Evolutionary conservation across 1,140 invertebrate species (phyloP), one percentile per base, ranked within the genome.

Genomic region (Drosophila auraria): DNA sequence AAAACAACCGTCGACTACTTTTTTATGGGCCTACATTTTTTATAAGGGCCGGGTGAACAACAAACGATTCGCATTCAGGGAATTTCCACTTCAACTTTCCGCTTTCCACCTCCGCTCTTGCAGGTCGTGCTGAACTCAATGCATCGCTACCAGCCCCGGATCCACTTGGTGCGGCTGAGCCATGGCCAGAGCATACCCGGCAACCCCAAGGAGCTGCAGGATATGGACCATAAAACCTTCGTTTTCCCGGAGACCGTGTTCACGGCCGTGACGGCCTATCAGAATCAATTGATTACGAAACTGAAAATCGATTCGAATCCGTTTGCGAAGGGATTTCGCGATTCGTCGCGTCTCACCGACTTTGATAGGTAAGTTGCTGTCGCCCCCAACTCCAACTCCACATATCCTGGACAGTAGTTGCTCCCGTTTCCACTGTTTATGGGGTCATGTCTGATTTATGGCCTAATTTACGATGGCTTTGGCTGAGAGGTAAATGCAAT

Each of bases 61-160:
- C 40, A 72, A 73, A 79, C 68, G 76, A 53, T 45, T 49, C 47
- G 58, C 50, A 69, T 77, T 80, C 57, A 42, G 15, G 56, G 27
- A 47, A 65, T 60, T 38, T 44, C 38, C 36, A 40, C 54, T 25
- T 51, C 14, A 44, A 27, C 17, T n/a, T 30, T 49, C 17, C 30
- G n/a, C 40, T 47, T 25, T 51, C 33, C 42, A 12, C 56, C 63
- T 27, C 15, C 54, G 44, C 54, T 68, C 54, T 68, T 94, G 38
- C 95, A 99, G 98, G 96, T 99, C 93, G 97, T 99, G 72, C 94
- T 99, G 45, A 99, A 99, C 93, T 99, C 98, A n/a, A 99, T 99
- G 98, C 98, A 99, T 95, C 98, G 99, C 93, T 99, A 99, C 93
- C 98, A 99, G 91, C 98, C 99, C 33, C 94, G 99, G 62, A 97